Evolutionary conservation across 2,888 invertebrate species (phyloP).

Genomic region (Sinodicranocentrus sp.): DNA sequence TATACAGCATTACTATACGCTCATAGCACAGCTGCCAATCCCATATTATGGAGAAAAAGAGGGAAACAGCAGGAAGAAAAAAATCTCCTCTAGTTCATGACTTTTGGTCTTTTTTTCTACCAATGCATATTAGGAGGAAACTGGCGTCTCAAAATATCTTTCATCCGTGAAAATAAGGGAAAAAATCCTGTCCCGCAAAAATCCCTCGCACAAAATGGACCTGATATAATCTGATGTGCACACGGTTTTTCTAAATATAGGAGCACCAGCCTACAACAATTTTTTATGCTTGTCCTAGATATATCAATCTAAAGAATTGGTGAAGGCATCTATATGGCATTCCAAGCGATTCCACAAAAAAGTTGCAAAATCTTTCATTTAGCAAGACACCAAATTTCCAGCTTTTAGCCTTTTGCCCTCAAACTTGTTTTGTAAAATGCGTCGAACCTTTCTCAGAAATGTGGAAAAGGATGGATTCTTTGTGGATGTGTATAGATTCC

Average conservation of each 20-base stretch:
- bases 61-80: constrained; percentile 20
- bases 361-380: constrained; percentile 73
- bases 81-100: constrained; percentile 35
- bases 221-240: neutral
- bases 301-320: neutral
- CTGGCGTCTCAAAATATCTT: constrained; percentile 20
- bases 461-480: no score
- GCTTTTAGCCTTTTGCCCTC: constrained; percentile 33
- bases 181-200: constrained; percentile 36
- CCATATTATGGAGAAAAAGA: constrained; percentile 5
- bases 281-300: constrained; percentile 1
- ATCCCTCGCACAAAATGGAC: constrained; percentile 34
- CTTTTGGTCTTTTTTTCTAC: constrained; percentile 34
- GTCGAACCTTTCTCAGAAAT: neutral
- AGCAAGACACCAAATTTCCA: no score
- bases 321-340: constrained; percentile 32
- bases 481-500: constrained; percentile 18
- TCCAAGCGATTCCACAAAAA: constrained; percentile 67
- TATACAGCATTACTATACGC: constrained; percentile 4
- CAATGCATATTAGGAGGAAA: constrained; percentile 12
- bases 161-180: constrained; percentile 28
- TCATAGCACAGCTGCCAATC: constrained; percentile 26
- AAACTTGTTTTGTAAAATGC: constrained; percentile 15
- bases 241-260: neutral
- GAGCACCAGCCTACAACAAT: neutral